phyloP scores from a whole-genome alignment of 1,140 invertebrate genomes.

The Heliothis virescens region DNA sequence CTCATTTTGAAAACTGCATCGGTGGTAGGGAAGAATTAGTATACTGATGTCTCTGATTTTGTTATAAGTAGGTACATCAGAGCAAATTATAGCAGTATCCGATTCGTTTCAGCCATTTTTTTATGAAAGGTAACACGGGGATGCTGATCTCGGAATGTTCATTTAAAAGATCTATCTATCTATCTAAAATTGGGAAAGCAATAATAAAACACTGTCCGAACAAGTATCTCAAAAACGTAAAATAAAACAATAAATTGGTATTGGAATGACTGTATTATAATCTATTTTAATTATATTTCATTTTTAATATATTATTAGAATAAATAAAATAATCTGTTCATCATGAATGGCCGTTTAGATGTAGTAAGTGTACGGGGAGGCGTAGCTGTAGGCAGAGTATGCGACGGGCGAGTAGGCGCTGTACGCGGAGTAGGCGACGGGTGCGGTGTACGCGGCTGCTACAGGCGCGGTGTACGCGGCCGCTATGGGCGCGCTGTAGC shows the following conservation, averaged over 20 bases:
- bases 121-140: too few species aligned
- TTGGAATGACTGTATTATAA: constrained; percentile 3
- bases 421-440: constrained; percentile 81
- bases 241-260: constrained; percentile 1
- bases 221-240: not conserved
- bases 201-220: too few species aligned
- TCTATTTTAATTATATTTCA: constrained; percentile 7
- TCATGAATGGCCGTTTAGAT: constrained; percentile 54
- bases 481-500: constrained; percentile 73
- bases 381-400: constrained; percentile 79
- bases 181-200: too few species aligned
- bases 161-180: too few species aligned
- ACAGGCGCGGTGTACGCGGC: constrained; percentile 74
- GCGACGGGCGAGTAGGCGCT: constrained; percentile 81
- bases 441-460: constrained; percentile 77
- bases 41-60: too few species aligned
- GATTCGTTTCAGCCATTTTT: too few species aligned
- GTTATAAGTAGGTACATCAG: too few species aligned
- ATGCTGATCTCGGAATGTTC: too few species aligned
- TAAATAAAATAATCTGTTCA: constrained; percentile 15
- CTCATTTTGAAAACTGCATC: constrained; percentile 14
- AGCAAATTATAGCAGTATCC: too few species aligned
- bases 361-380: constrained; percentile 78
- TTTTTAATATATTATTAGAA: constrained; percentile 17
- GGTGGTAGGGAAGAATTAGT: not conserved